These are phyloP conservation scores for Euleptes europaea DNA, from an alignment of 2,113 vertebrate species.

Conservation along the genomic window DNA sequence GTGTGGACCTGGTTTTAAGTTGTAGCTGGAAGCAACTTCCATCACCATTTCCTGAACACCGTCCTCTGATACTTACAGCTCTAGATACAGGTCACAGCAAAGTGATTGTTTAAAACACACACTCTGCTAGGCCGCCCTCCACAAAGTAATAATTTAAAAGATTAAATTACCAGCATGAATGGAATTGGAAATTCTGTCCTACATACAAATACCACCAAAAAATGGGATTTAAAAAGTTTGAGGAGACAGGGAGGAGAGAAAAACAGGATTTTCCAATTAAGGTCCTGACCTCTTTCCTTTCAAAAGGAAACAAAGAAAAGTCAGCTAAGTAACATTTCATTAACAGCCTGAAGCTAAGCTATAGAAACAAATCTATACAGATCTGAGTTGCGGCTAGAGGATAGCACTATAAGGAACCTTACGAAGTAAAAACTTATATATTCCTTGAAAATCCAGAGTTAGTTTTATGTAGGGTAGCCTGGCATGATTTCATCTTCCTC, in stretches of 20 bases:
- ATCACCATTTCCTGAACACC: constrained; percentile 38
- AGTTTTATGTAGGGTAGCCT: constrained; percentile 57
- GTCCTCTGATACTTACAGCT: neutral
- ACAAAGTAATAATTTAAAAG: no score
- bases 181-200: constrained; percentile 63
- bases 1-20: neutral
- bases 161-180: constrained; percentile 48
- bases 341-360: constrained; percentile 28
- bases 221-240: neutral
- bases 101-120: no score
- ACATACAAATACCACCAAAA: constrained; percentile 58
- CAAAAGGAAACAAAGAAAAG: constrained; percentile 17
- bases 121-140: no score
- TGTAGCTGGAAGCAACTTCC: neutral
- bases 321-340: constrained; percentile 15
- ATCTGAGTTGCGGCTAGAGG: constrained; percentile 44
- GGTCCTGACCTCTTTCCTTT: constrained; percentile 51
- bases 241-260: neutral
- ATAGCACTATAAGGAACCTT: constrained; percentile 30
- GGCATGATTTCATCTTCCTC: constrained; percentile 33
- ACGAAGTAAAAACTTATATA: constrained; percentile 41
- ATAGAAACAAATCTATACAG: constrained; percentile 36
- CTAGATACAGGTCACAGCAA: no score
- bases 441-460: constrained; percentile 46
- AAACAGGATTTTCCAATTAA: constrained; percentile 46